A percentile compares a stretch with the other conserved stretches of the same genome.
Conservation (phyloP, 2,797 vertebrate genomes). For the Cephalopachus bancanus region DNA sequence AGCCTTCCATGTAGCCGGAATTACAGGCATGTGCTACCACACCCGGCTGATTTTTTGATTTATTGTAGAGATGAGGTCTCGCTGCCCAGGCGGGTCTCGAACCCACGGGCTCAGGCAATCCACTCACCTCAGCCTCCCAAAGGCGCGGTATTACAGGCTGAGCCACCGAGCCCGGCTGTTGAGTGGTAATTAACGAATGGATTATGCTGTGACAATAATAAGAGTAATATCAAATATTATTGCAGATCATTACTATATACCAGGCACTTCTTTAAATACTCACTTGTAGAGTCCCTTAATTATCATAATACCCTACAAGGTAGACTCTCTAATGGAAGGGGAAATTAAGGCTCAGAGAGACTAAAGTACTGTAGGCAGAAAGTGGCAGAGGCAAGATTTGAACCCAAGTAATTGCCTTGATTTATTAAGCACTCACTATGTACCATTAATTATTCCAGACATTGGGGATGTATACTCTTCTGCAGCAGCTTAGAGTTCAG, state of each 20-base stretch:
- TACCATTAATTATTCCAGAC: not conserved
- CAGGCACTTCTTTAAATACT: not conserved
- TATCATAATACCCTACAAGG: not conserved
- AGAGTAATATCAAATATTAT: not conserved
- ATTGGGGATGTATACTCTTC: not conserved
- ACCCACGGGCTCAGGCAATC: too few species aligned
- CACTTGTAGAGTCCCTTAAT: not conserved
- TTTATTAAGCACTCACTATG: not conserved
- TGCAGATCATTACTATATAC: not conserved
- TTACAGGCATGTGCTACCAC: too few species aligned
- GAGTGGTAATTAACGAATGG: not conserved
- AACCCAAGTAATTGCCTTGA: not conserved
- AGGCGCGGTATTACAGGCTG: too few species aligned
- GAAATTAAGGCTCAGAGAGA: slow-evolving; percentile 16
- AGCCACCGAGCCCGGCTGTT: too few species aligned
- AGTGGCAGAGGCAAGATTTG: slow-evolving; percentile 19
- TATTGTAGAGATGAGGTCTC: too few species aligned
- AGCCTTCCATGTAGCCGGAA: too few species aligned
- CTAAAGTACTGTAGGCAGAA: not conserved
- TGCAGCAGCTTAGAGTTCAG: not conserved
- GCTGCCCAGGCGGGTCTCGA: too few species aligned
- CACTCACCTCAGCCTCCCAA: too few species aligned
- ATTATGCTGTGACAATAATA: not conserved
- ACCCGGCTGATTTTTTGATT: too few species aligned
- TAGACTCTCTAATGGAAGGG: slow-evolving; percentile 7